Base-by-base conservation (phyloP, 2,888 invertebrate genomes). In the Boloria selene region DNA sequence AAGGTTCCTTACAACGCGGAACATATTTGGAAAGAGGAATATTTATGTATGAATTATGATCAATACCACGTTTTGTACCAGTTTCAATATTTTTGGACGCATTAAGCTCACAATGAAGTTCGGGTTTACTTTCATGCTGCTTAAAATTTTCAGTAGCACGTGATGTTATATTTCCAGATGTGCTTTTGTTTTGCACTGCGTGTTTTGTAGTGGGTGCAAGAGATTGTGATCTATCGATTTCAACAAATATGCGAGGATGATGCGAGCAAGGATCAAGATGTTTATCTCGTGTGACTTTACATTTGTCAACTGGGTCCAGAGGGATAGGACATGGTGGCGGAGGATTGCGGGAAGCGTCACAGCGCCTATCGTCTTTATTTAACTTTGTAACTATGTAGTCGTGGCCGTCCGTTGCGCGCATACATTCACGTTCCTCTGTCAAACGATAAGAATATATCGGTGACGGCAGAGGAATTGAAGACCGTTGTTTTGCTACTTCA, bases 181-280 rank as follows among this genome's bases (percentile, higher is more conserved):
- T 55, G 14, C n/a, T 45, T 42, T 22, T n/a, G 2, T n/a, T 56
- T 18, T 56, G n/a, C 5, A 22, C 26, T 45, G 22, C 61, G 38
- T 54, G 26, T 52, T 45, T 45, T 7, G 31, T 45, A 45, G 51
- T 26, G 4, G 45, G 3, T 5, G 42, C 5, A 16, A 18, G 16
- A 14, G 26, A 52, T n/a, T 47, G 18, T 58, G 63, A 70, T 31
- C 86, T 82, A 42, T 85, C 81, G 22, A 85, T 74, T 56, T 82
- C 77, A 6, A 83, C 42, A 42, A 85, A 69, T 2, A 80, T 67
- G 16, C 80, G 80, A 2, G 84, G 83, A 0, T 73, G 76, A 64
- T 85, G 82, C n/a, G 78, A 79, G 73, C 86, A 86, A 14, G 83
- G 82, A 69, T 85, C 81, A 13, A 78, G 66, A 53, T 62, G 61